These are phyloP conservation scores for Cataglyphis hispanica DNA, from an alignment of 1,140 invertebrate species.

Conservation along the genomic window DNA sequence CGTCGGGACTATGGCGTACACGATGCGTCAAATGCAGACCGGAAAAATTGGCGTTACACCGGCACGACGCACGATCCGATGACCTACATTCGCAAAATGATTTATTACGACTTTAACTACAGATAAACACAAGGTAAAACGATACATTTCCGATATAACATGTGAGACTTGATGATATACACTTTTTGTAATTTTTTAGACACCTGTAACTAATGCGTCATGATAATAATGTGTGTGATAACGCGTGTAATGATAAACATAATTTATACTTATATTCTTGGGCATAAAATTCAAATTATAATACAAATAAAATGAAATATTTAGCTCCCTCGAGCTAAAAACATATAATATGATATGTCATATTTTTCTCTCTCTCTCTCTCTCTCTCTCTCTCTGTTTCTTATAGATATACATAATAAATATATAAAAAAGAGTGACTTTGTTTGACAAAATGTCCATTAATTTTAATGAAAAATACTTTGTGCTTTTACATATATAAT, in stretches of 20 bases:
- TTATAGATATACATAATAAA: not conserved
- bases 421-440: not conserved
- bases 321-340: not conserved
- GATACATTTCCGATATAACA: constrained; percentile 7
- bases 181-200: not conserved
- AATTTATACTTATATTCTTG: not conserved
- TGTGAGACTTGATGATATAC: not conserved
- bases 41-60: constrained; percentile 56
- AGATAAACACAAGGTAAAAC: constrained; percentile 29
- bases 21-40: not conserved
- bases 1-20: not conserved
- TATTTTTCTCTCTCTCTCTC: not conserved
- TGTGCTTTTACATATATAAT: too few relatives aligned
- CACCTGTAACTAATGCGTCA: not conserved
- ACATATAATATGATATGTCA: not conserved
- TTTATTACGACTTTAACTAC: constrained; percentile 28
- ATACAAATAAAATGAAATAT: not conserved
- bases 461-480: constrained; percentile 11
- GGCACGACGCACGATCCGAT: constrained; percentile 24
- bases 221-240: constrained; percentile 6
- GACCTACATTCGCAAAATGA: constrained; percentile 43
- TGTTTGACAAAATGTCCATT: not conserved
- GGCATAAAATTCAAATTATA: constrained; percentile 11
- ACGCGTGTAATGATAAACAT: not conserved
- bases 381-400: not conserved